These are phyloP conservation scores for Caranx ignobilis DNA, from an alignment of 2,113 vertebrate genomes.

Conservation along the genomic window DNA sequence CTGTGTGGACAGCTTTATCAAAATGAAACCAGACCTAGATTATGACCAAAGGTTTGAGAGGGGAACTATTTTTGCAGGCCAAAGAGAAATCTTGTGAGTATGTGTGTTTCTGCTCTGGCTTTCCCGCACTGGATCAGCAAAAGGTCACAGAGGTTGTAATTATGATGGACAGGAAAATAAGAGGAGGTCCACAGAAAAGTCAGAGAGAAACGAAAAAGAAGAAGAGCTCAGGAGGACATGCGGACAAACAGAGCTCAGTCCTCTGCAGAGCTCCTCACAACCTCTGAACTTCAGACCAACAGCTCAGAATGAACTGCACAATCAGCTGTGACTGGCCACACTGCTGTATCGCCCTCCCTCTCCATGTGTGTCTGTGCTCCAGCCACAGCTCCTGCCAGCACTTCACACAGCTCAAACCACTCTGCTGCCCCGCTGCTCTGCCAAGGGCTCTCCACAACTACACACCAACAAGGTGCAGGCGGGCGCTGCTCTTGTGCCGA, in stretches of 20 bases:
- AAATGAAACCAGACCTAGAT: not conserved
- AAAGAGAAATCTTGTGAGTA: constrained; percentile 11
- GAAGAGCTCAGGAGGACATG: not conserved
- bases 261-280: not conserved
- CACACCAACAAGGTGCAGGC: constrained; percentile 25
- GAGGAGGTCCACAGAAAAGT: not conserved
- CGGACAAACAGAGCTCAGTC: not conserved
- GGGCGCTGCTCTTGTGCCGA: constrained; percentile 8
- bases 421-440: constrained; percentile 23
- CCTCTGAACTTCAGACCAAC: not conserved
- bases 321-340: not conserved
- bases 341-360: constrained; percentile 5
- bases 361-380: not conserved
- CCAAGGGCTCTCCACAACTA: constrained; percentile 50
- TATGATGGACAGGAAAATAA: not conserved
- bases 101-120: constrained; percentile 20
- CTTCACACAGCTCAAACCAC: constrained; percentile 55
- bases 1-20: not conserved
- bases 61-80: not conserved
- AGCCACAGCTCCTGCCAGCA: constrained; percentile 53
- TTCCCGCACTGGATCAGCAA: constrained; percentile 8
- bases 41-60: not conserved
- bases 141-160: constrained; percentile 37
- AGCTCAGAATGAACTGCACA: constrained; percentile 7
- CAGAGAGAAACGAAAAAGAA: not conserved